Base-by-base conservation (phyloP, 2,113 vertebrate genomes). In the Odocoileus virginianus region DNA sequence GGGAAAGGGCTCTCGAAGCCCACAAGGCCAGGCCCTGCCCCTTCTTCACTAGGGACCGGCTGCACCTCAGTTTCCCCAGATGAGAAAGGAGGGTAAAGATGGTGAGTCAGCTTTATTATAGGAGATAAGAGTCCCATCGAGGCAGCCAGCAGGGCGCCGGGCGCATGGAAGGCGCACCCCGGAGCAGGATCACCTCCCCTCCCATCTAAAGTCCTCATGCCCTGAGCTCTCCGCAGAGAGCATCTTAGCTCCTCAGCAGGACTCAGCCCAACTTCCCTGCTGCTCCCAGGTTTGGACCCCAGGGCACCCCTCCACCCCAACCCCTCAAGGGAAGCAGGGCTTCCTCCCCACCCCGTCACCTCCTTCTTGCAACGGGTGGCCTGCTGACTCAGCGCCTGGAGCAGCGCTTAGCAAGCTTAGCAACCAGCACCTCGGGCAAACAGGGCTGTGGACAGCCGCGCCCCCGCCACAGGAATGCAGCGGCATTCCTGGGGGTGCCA, bases 401-500 rank as follows among this genome's bases (percentile, higher is more conserved):
- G 88, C 50, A 7, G 10, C 23, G n/a, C 64, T 94, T 97, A 98
- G 97, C 97, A 98, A 98, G 47, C 64, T 94, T 97, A 98, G 97
- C 97, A 98, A 98, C 97, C 0, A 50, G 60, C 84, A 1, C 97
- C 96, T 5, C 1, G 0, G 96, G 97, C 96, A 98, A 96, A 97
- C 97, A 95, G 83, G 85, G 93, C 95, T 45, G 0, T 0, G 6
- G 93, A 91, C 95, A 9, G 93, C 98, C 96, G 47, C 98, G 85
- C 97, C 97, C 96, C 97, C 36, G 2, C 98, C 98, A 47, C 98
- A 97, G 95, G 98, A 98, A 98, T 95, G 98, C 87, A 6, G 54
- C 2, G 0, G 36, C 95, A 88, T 97, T 97, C 97, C 95, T 50
- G 78, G 89, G 88, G 87, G 45, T 86, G 90, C 2, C 36, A 17